phyloP scores from a whole-genome alignment of 2,113 vertebrate genomes.

The Baryphthengus martii region DNA sequence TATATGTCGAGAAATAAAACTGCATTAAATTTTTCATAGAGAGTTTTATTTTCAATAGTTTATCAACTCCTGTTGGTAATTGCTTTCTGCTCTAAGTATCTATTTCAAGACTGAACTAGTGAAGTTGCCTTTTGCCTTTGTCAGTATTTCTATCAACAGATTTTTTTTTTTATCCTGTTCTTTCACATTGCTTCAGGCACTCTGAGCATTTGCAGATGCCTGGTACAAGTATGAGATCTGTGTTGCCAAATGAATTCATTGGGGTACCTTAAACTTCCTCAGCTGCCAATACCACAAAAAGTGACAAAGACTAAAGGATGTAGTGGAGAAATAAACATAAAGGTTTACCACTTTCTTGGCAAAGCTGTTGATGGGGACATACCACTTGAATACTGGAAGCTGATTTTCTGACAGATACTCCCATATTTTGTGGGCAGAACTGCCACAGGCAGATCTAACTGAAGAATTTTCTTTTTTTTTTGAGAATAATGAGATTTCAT shows the following conservation, averaged over 20 bases:
- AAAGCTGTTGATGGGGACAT: neutral
- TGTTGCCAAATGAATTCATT: neutral
- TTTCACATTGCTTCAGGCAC: neutral
- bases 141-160: neutral
- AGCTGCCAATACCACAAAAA: neutral
- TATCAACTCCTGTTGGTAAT: neutral
- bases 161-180: neutral
- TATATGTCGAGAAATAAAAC: neutral
- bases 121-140: neutral
- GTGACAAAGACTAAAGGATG: neutral
- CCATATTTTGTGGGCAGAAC: neutral
- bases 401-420: conserved; percentile 33
- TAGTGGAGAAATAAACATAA: neutral
- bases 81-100: neutral
- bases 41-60: neutral
- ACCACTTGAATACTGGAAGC: neutral
- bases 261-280: neutral
- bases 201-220: neutral
- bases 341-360: neutral
- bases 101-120: neutral
- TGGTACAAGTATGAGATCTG: neutral
- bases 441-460: conserved; percentile 5
- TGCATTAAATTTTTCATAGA: neutral
- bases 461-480: neutral
- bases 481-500: neutral